phyloP scores from a whole-genome alignment of 2,113 vertebrate species.

The Chloebia gouldiae region DNA sequence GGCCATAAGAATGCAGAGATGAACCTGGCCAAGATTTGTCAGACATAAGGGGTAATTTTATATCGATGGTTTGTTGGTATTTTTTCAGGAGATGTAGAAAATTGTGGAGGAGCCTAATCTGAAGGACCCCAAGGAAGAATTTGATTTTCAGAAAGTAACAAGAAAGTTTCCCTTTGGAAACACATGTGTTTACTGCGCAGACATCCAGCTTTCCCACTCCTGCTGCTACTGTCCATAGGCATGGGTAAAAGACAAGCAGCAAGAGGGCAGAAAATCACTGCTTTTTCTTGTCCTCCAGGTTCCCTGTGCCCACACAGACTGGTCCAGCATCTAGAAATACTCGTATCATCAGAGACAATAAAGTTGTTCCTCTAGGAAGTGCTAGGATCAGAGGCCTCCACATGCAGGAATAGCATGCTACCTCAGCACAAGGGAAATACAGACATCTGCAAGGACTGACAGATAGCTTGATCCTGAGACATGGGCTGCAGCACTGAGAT shows the following conservation, averaged over 20 bases:
- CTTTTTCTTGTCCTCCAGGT: background rate
- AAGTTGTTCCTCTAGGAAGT: background rate
- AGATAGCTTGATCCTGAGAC: background rate
- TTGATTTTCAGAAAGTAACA: background rate
- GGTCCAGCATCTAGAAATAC: background rate
- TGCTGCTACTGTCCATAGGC: background rate
- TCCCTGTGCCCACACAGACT: background rate
- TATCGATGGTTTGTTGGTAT: background rate
- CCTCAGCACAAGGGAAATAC: background rate
- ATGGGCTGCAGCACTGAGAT: background rate
- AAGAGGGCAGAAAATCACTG: background rate
- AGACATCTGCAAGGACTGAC: background rate
- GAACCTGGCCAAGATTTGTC: background rate
- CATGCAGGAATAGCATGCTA: background rate
- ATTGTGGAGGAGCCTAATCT: background rate
- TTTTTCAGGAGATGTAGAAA: background rate
- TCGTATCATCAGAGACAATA: background rate
- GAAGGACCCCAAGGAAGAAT: background rate
- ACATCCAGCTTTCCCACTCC: background rate
- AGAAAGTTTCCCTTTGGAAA: background rate
- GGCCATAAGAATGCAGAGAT: background rate
- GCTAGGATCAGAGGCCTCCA: background rate
- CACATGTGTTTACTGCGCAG: background rate
- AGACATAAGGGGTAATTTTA: background rate
- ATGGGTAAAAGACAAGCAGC: background rate